Evolutionary conservation across 1,140 invertebrate genomes (phyloP), one percentile per base, ranked within the genome.

Genomic region (Eriosoma lanigerum): DNA sequence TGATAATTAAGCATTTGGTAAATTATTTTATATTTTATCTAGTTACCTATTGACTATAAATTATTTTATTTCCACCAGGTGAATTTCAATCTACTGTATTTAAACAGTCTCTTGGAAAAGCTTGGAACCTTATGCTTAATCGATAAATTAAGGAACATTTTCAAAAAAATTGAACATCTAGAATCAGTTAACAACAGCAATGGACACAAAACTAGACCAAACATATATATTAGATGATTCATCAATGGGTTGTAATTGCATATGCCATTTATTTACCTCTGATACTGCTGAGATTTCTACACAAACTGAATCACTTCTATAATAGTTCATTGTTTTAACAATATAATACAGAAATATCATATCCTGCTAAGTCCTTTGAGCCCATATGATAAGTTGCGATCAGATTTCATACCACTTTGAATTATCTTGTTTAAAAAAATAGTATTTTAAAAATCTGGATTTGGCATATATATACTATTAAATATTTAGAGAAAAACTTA

Each of bases 101-200:
- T 6, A 56, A 76, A 26, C 92, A 94, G 83, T 93, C 92, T n/a
- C n/a, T n/a, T n/a, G n/a, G n/a, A n/a, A n/a, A n/a, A n/a, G n/a
- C n/a, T n/a, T n/a, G n/a, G n/a, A n/a, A n/a, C n/a, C 19, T 91
- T 91, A n/a, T 94, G 93, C 85, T 87, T 95, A n/a, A 94, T 93
- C 1, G 93, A 95, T 85, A 89, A 89, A 81, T 90, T 90, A 78
- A 93, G 95, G 89, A 93, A 95, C 85, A 89, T 92, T 83, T 87
- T 95, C n/a, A 93, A 93, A 82, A 94, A 93, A 85, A 93, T 96
- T 66, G 94, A 95, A 83, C 91, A 92, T 83, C 86, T 96, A 68
- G 94, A 95, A 87, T 92, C 92, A 44, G 93, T 95, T 96, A 72
- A 92, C 92, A 62, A 91, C 92, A 32, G 92, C 92, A 1, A 68